Conservation (phyloP, 1,140 invertebrate genomes). For the Sitophilus oryzae region DNA sequence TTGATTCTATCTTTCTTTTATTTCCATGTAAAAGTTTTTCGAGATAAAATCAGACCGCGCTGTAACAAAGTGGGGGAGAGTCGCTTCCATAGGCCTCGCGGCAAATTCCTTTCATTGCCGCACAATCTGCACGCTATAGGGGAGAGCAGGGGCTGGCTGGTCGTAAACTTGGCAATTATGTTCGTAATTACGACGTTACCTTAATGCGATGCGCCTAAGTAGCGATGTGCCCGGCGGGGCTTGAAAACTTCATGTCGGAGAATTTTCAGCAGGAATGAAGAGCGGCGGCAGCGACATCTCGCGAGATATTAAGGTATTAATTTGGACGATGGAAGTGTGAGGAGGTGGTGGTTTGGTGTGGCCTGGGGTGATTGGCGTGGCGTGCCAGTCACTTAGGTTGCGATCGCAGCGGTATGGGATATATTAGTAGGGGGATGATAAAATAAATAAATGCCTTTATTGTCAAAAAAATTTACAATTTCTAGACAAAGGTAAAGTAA, state of each 20-base stretch:
- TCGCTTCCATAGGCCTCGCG: background rate
- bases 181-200: background rate
- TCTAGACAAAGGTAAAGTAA: no score
- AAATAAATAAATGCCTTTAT: no score
- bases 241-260: background rate
- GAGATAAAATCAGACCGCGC: no score
- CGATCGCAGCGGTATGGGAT: background rate
- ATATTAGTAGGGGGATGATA: no score
- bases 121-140: background rate
- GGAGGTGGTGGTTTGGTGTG: background rate
- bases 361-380: background rate
- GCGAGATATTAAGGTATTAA: background rate
- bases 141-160: background rate
- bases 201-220: background rate
- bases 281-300: background rate
- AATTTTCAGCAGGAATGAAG: background rate
- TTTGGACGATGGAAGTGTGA: background rate
- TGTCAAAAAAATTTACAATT: no score
- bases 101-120: background rate
- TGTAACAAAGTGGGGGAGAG: background rate
- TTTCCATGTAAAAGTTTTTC: no score
- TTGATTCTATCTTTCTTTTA: no score
- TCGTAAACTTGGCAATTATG: background rate
- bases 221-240: background rate
- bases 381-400: background rate